Evolutionary conservation across 2,113 vertebrate species (phyloP), one percentile per base, ranked within the genome.

Genomic region (Brachyhypopomus occidentalis): DNA sequence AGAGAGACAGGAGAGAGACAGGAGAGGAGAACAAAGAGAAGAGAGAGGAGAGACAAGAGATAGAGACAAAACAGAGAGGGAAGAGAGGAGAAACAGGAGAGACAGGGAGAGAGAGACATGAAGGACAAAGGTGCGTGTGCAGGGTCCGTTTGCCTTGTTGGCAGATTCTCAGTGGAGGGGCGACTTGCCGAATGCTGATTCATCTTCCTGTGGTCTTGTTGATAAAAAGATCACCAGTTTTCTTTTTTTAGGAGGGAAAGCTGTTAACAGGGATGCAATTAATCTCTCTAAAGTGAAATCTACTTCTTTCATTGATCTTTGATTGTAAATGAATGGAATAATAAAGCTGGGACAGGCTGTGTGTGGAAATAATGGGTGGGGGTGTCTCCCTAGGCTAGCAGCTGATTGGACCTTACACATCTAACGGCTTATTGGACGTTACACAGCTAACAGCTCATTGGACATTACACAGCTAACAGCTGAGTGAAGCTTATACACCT

Each of bases 271-370:
- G 94, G 95, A 87, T 91, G 92, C 93, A 95, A 96, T 97, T 97
- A 95, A 96, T 96, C 95, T 94, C 92, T 87, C 90, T 93, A 94
- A 95, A 95, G 94, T 93, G 95, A 96, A 96, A 96, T 95, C 94
- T 94, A 94, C 92, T 90, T 93, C 92, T 93, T 95, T 94, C 94
- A 96, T 97, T 96, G 94, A 97, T 97, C 94, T 97, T 95, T 95
- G 92, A 95, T 94, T 95, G 92, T 94, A 95, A 94, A 94, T 92
- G 93, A 95, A 92, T 92, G 91, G 92, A 94, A 93, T 94, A 94
- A 95, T 91, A 94, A 93, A 94, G 93, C 89, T 89, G 91, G 90
- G 94, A 90, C 90, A 90, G 92, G 91, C 89, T 94, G 92, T 73
- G 71, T 1, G 55, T 55, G 83, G 92, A 91, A 93, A 91, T 91